Base-by-base conservation (phyloP, 2,888 invertebrate species). In the Arrhopalites spinosus region DNA sequence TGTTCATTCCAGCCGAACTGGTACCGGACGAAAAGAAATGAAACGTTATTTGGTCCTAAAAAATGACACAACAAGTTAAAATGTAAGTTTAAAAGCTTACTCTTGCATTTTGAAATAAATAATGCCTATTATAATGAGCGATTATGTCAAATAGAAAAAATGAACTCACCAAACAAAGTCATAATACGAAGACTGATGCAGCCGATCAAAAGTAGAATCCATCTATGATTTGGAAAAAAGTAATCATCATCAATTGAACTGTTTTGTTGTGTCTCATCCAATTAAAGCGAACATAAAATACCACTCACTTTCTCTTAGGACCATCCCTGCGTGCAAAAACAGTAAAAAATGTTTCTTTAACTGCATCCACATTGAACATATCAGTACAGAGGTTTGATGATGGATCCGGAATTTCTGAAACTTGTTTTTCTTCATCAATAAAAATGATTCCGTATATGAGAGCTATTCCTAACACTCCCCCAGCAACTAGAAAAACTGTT, bases 1-100 rank as follows among this genome's bases (percentile, higher is more conserved):
- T 66, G 64, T 47, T 91, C 86, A 20, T 89, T 87, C 92, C 92
- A 92, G 25, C 88, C 86, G 59, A 93, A 88, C 83, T 89, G 89
- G 56, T 88, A 87, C 77, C 90, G 88, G 7, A 89, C 85, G 81
- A 90, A 92, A 81, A 91, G 83, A 83, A 20, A 92, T 86, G 15
- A 85, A 83, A 23, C 85, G 29, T 71, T 71, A 29, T 71, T 75
- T 29, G 87, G 84, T 36, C 36, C 36, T 36, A 36, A 36, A 36
- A 36, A 11, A 36, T 36, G 11, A 36, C 3, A 7, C 11, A 36
- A 36, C 3, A 36, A 36, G 36, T 7, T 36, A 7, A 7, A 36
- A 11, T 7, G 11, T 36, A 36, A 36, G 11, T 36, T 36, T 7
- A 36, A 36, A n/a, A n/a, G n/a, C n/a, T n/a, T n/a, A n/a, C n/a